Percentiles rank a stretch among this genome's conserved stretches.
Evolutionary conservation across 2,797 vertebrate genomes (phyloP).

Genomic region (Sebastolobus alascanus): DNA sequence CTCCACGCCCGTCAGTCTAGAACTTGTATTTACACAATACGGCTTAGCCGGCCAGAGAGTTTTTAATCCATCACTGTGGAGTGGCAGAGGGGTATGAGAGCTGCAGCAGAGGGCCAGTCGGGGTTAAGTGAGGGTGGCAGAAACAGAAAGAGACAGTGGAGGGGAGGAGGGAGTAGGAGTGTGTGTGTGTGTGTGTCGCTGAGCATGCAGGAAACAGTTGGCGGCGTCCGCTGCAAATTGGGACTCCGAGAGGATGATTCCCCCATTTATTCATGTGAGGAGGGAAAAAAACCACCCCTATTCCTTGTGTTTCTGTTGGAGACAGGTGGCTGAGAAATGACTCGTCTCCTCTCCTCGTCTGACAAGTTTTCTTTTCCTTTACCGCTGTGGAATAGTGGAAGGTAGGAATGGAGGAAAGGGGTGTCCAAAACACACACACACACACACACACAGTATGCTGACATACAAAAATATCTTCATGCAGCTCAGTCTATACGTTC

Average conservation of each 20-base stretch:
- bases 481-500: neutral
- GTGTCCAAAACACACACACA: conserved; percentile 65
- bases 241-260: neutral
- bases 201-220: conserved; percentile 47
- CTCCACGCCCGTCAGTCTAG: conserved; percentile 23
- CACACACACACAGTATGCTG: conserved; percentile 30
- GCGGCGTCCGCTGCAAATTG: conserved; percentile 1
- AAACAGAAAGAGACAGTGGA: neutral
- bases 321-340: conserved; percentile 67
- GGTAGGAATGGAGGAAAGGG: conserved; percentile 41
- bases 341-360: conserved; percentile 35
- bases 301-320: conserved; percentile 66
- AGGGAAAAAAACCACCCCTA: conserved; percentile 11
- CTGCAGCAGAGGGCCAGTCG: conserved; percentile 13
- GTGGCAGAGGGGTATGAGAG: conserved; percentile 21
- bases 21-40: conserved; percentile 66
- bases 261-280: conserved; percentile 27
- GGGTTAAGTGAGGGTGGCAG: conserved; percentile 50
- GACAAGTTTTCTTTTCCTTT: conserved; percentile 73
- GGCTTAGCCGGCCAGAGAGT: conserved; percentile 47
- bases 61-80: conserved; percentile 63
- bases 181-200: neutral
- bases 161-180: neutral
- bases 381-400: conserved; percentile 45
- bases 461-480: conserved; percentile 24